phyloP scores from a whole-genome alignment of 2,888 invertebrate species.

The Brachycybe producta region DNA sequence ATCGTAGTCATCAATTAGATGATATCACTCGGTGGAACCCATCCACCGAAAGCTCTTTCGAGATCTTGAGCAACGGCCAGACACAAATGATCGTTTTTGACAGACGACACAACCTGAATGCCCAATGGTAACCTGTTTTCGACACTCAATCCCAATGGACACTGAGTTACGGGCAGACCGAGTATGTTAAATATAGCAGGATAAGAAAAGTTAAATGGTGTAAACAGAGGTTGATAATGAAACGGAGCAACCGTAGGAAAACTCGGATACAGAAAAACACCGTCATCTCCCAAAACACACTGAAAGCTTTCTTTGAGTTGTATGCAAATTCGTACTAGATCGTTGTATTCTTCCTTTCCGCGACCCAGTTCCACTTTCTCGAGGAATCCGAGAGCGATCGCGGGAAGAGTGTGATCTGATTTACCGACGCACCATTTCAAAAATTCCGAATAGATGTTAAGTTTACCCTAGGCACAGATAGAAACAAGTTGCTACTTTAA shows the following conservation, averaged over 20 bases:
- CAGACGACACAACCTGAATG: slow-evolving; percentile 60
- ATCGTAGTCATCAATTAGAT: no score
- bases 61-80: slow-evolving; percentile 65
- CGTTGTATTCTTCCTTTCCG: slow-evolving; percentile 44
- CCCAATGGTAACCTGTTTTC: slow-evolving; percentile 64
- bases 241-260: slow-evolving; percentile 80
- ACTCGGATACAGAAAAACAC: slow-evolving; percentile 75
- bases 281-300: slow-evolving; percentile 60
- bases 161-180: slow-evolving; percentile 72
- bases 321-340: slow-evolving; percentile 47
- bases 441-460: slow-evolving; percentile 52
- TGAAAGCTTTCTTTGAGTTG: slow-evolving; percentile 49
- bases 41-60: slow-evolving; percentile 67
- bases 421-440: slow-evolving; percentile 57
- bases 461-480: slow-evolving; percentile 33
- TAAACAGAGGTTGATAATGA: slow-evolving; percentile 69
- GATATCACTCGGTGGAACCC: slow-evolving; percentile 39
- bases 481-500: neutral
- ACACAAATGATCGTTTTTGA: slow-evolving; percentile 63
- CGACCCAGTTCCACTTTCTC: slow-evolving; percentile 47
- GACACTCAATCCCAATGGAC: slow-evolving; percentile 57
- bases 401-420: slow-evolving; percentile 74
- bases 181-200: slow-evolving; percentile 76
- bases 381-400: slow-evolving; percentile 52
- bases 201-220: slow-evolving; percentile 73